Percentiles rank a stretch among this genome's conserved stretches.
Evolutionary conservation across 2,113 vertebrate genomes (phyloP).

Genomic region (Barbus barbus): DNA sequence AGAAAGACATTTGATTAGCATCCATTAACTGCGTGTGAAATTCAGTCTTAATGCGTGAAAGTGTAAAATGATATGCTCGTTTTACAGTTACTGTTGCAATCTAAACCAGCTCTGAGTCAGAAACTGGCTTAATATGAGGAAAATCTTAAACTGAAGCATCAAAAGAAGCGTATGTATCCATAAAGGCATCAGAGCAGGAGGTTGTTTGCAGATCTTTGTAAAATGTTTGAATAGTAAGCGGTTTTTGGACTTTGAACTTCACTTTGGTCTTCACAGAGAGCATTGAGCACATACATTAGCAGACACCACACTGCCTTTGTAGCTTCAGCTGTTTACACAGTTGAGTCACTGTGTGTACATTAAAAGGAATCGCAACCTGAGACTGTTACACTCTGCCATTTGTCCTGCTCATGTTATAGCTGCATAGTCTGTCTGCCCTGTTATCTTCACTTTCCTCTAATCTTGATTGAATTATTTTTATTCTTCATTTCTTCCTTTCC

Average conservation of each 20-base stretch:
- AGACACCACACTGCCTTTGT: background rate
- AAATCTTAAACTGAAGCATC: background rate
- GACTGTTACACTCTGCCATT: background rate
- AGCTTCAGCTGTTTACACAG: slow-evolving; percentile 31
- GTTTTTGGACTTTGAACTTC: slow-evolving; percentile 22
- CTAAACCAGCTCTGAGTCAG: background rate
- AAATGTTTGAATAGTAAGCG: background rate
- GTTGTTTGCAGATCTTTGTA: background rate
- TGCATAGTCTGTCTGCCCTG: background rate
- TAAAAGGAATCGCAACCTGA: background rate
- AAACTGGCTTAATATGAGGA: background rate
- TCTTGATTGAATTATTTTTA: background rate
- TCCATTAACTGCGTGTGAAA: slow-evolving; percentile 27
- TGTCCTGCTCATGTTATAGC: background rate
- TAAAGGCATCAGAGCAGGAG: background rate
- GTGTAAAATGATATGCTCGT: slow-evolving; percentile 23
- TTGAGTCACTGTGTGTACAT: background rate
- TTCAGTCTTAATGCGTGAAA: slow-evolving; percentile 10
- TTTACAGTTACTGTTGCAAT: background rate
- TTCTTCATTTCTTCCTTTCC: background rate
- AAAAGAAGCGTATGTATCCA: background rate
- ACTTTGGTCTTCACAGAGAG: background rate
- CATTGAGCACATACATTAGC: background rate
- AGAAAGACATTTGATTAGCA: slow-evolving; percentile 39
- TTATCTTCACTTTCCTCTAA: too few relatives aligned